phyloP scores from a whole-genome alignment of 2,888 invertebrate species.

The Rhyacophila evoluta region DNA sequence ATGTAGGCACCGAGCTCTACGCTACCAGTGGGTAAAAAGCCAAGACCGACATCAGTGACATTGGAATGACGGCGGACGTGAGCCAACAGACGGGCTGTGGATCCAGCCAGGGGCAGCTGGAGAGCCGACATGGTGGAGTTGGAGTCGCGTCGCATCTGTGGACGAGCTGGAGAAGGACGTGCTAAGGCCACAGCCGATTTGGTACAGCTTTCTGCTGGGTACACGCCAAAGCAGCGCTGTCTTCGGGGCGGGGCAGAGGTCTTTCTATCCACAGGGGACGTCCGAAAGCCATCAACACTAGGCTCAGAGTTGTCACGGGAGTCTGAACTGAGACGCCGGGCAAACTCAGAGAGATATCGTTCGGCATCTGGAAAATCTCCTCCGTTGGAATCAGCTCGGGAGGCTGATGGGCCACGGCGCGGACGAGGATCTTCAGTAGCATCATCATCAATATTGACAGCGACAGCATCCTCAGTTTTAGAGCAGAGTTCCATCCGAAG shows the following conservation, averaged over 20 bases:
- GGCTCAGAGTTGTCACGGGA: slow-evolving; percentile 69
- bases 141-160: slow-evolving; percentile 72
- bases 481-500: slow-evolving; percentile 61
- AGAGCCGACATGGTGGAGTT: slow-evolving; percentile 75
- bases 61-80: slow-evolving; percentile 73
- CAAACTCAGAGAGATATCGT: slow-evolving; percentile 69
- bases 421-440: slow-evolving; percentile 68
- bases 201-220: slow-evolving; percentile 67
- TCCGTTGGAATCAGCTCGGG: slow-evolving; percentile 62
- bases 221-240: slow-evolving; percentile 62
- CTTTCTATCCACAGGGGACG: slow-evolving; percentile 66
- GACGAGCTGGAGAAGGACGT: slow-evolving; percentile 58
- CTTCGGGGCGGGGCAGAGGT: slow-evolving; percentile 60
- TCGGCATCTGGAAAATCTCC: slow-evolving; percentile 66
- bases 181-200: slow-evolving; percentile 68
- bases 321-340: slow-evolving; percentile 69
- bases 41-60: slow-evolving; percentile 72
- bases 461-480: slow-evolving; percentile 55
- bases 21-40: slow-evolving; percentile 65
- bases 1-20: slow-evolving; percentile 69
- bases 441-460: slow-evolving; percentile 65
- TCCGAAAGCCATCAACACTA: slow-evolving; percentile 62
- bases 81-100: slow-evolving; percentile 67
- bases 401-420: slow-evolving; percentile 65
- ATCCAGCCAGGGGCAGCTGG: slow-evolving; percentile 69